phyloP scores from a whole-genome alignment of 1,140 invertebrate species.

The Luehdorfia chinensis region DNA sequence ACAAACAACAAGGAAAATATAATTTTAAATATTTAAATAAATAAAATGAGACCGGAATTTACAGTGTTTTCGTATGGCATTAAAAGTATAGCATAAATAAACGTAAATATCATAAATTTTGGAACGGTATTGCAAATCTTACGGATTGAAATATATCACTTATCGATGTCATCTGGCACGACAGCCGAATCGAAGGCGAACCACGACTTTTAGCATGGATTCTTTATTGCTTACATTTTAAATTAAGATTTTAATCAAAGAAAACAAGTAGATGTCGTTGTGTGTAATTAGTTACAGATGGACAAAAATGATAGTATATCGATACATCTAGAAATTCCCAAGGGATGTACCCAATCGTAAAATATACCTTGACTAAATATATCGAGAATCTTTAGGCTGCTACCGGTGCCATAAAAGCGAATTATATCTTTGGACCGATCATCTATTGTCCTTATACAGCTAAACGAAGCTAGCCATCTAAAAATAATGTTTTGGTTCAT shows the following conservation, averaged over 20 bases:
- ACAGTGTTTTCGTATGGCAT: no score
- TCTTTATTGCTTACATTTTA: constrained; percentile 3
- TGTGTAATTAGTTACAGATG: constrained; percentile 17
- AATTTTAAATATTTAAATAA: background rate
- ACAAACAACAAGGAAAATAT: background rate
- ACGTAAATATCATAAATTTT: constrained; percentile 1
- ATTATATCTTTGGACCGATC: constrained; percentile 50
- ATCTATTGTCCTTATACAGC: constrained; percentile 47
- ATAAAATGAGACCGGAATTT: background rate
- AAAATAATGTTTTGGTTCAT: constrained; percentile 74
- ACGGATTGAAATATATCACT: constrained; percentile 11
- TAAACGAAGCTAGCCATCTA: constrained; percentile 38
- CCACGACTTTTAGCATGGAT: background rate
- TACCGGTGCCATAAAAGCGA: constrained; percentile 62
- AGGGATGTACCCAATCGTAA: constrained; percentile 2
- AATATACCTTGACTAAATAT: constrained; percentile 16
- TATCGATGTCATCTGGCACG: constrained; percentile 1
- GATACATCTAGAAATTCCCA: constrained; percentile 6
- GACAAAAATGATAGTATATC: constrained; percentile 10
- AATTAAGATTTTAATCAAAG: constrained; percentile 16
- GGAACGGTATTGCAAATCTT: constrained; percentile 5
- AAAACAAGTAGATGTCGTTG: constrained; percentile 8
- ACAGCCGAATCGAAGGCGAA: background rate
- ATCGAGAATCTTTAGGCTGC: constrained; percentile 29
- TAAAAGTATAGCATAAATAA: no score